A percentile compares a stretch with the other conserved stretches of the same genome.
Evolutionary conservation across 2,888 invertebrate species (phyloP).

Genomic region (Idaea straminata): DNA sequence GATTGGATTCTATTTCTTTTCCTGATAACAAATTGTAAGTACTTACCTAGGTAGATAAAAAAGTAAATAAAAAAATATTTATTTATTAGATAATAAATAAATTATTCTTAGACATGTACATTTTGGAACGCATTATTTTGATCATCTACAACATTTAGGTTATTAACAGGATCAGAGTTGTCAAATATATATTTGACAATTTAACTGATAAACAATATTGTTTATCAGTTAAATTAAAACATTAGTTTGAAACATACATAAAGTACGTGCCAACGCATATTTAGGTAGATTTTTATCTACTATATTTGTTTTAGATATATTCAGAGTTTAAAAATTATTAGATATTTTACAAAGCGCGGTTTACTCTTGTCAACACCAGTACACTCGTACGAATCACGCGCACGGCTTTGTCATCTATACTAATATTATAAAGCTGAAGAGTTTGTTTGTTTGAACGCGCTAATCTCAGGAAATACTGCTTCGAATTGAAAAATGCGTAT

Average conservation of each 20-base stretch:
- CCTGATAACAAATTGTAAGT: background rate
- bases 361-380: background rate
- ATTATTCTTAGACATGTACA: background rate
- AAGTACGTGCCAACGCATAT: background rate
- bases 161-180: too few species aligned
- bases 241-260: too few species aligned
- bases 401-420: too few species aligned
- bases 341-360: background rate
- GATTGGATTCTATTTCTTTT: background rate
- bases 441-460: too few species aligned
- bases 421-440: too few species aligned
- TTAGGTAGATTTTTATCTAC: background rate
- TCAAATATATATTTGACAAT: too few species aligned
- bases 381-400: background rate
- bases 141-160: too few species aligned
- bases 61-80: background rate
- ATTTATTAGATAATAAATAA: background rate
- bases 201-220: too few species aligned
- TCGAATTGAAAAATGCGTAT: too few species aligned
- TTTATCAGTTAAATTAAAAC: too few species aligned
- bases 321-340: background rate
- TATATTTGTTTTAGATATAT: background rate
- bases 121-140: background rate
- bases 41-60: background rate
- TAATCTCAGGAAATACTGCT: too few species aligned